Evolutionary conservation across 2,113 vertebrate genomes (phyloP).

Genomic region (Festucalex cinctus): DNA sequence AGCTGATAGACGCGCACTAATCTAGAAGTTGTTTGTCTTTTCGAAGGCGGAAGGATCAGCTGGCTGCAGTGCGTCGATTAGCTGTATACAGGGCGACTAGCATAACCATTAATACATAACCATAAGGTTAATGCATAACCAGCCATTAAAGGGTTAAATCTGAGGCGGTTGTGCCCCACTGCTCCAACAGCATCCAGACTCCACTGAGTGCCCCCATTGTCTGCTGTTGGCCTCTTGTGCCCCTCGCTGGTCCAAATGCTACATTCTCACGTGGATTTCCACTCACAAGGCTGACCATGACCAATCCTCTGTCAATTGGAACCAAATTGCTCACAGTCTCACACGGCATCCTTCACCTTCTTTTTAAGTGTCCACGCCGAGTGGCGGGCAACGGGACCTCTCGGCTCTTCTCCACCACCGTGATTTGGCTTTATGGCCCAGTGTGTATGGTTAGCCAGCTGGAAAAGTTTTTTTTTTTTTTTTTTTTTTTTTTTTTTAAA

Average conservation of each 20-base stretch:
- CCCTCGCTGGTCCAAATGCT: slow-evolving; percentile 63
- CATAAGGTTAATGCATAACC: slow-evolving; percentile 30
- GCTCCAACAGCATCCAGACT: slow-evolving; percentile 59
- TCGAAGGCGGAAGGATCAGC: no score
- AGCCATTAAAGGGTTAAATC: slow-evolving; percentile 56
- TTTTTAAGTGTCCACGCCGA: slow-evolving; percentile 61
- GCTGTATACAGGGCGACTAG: no score
- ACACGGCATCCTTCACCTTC: slow-evolving; percentile 70
- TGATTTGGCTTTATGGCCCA: slow-evolving; percentile 64
- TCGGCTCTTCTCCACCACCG: slow-evolving; percentile 46
- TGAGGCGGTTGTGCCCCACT: slow-evolving; percentile 40
- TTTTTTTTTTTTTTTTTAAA: neutral
- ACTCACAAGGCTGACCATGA: slow-evolving; percentile 72
- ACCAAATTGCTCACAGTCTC: slow-evolving; percentile 72
- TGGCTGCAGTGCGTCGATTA: no score
- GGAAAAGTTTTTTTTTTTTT: slow-evolving; percentile 58
- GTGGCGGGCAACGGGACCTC: slow-evolving; percentile 63
- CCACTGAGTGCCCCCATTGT: slow-evolving; percentile 69
- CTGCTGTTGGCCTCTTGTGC: slow-evolving; percentile 60
- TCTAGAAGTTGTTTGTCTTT: no score
- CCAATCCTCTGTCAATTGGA: slow-evolving; percentile 74
- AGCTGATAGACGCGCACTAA: no score
- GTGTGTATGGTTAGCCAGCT: slow-evolving; percentile 63
- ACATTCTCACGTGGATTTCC: slow-evolving; percentile 78
- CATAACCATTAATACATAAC: no score